phyloP scores from a whole-genome alignment of 2,797 vertebrate genomes.

The Sebastes matsubarae region DNA sequence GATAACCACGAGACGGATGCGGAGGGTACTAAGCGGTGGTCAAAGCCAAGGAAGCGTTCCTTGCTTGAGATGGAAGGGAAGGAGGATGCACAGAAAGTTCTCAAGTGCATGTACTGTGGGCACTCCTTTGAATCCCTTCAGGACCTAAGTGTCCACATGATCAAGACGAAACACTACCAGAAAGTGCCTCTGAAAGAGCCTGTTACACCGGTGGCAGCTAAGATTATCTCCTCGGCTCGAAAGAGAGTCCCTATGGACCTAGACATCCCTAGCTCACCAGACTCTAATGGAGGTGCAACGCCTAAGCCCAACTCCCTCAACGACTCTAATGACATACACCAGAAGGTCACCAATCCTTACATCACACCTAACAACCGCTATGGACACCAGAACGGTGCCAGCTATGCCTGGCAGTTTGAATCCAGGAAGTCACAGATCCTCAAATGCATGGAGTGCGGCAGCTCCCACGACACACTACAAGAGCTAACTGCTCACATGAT shows the following conservation, averaged over 20 bases:
- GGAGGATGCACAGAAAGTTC: constrained; percentile 98
- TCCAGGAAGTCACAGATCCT: constrained; percentile 98
- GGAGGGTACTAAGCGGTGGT: constrained; percentile 96
- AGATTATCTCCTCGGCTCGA: constrained; percentile 92
- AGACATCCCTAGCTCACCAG: constrained; percentile 95
- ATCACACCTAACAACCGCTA: constrained; percentile 99
- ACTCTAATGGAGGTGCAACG: constrained; percentile 91
- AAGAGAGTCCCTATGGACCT: constrained; percentile 94
- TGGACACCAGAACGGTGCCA: constrained; percentile 98
- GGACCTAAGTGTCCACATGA: constrained; percentile 99
- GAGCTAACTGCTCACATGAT: constrained; percentile 99
- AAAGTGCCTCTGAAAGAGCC: constrained; percentile 99
- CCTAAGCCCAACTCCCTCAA: constrained; percentile 78
- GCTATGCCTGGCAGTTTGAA: constrained; percentile 99
- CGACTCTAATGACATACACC: constrained; percentile 88
- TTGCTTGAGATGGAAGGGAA: constrained; percentile 99
- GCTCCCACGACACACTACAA: constrained; percentile 95
- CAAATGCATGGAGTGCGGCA: constrained; percentile 99
- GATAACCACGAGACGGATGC: constrained; percentile 97
- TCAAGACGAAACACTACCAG: constrained; percentile 99
- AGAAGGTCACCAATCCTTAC: constrained; percentile 94
- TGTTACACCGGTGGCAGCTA: constrained; percentile 94
- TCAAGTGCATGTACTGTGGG: constrained; percentile 99
- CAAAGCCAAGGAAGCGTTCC: constrained; percentile 97
- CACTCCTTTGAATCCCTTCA: constrained; percentile 99